Evolutionary conservation across 2,113 vertebrate species (phyloP).

Genomic region (Pipa parva): DNA sequence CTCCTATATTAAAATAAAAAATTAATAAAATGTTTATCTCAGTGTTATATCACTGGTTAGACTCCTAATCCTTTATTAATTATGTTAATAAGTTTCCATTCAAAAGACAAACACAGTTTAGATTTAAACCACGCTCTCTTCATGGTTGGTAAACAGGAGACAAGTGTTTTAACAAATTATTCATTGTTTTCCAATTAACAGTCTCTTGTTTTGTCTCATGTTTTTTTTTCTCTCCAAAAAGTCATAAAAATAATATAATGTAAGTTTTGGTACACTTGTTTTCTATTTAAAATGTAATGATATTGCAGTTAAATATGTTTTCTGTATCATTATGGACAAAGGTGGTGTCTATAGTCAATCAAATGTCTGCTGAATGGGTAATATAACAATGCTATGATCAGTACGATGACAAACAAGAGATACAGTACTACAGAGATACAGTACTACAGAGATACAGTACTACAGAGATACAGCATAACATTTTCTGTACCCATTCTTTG

Average conservation of each 20-base stretch:
- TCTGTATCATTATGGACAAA: background rate
- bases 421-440: background rate
- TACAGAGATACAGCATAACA: background rate
- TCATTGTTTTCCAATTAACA: slow-evolving; percentile 24
- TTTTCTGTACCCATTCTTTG: background rate
- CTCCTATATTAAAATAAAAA: no score
- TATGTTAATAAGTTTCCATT: slow-evolving; percentile 6
- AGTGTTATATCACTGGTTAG: no score
- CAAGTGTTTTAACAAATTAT: slow-evolving; percentile 6
- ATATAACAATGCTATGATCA: slow-evolving; percentile 29
- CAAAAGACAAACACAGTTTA: slow-evolving; percentile 18
- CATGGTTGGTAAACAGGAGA: slow-evolving; percentile 9
- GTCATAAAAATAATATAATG: slow-evolving; percentile 3
- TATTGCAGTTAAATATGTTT: slow-evolving; percentile 29
- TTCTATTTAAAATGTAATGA: slow-evolving; percentile 32
- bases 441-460: background rate
- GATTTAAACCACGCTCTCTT: background rate
- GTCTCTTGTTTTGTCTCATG: background rate
- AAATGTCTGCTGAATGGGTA: slow-evolving; percentile 6
- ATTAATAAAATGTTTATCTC: no score
- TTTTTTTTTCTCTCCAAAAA: background rate
- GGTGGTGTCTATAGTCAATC: slow-evolving; percentile 12
- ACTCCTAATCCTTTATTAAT: background rate
- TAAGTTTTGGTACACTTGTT: slow-evolving; percentile 2
- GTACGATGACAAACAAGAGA: background rate